Evolutionary conservation across 2,797 vertebrate species (phyloP), one percentile per base, ranked within the genome.

Genomic region (Clamator glandarius): DNA sequence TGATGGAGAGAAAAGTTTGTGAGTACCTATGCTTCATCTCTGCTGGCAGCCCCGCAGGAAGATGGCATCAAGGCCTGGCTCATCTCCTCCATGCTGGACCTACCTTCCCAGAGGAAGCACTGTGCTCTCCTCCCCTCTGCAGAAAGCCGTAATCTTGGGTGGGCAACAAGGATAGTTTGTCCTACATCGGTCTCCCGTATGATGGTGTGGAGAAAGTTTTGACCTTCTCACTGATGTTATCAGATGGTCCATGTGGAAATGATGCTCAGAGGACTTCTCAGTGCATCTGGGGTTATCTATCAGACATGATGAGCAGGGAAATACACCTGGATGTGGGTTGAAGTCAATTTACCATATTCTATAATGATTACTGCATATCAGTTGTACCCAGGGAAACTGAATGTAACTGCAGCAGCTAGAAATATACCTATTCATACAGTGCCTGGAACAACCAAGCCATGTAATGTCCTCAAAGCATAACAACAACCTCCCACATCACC

Each of bases 81-180:
- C 11, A 42, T 55, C 35, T 89, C 26, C 21, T 5, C 17, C 36
- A 26, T 0, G 0, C 39, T 26, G 28, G 14, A 20, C 29, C 41
- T 46, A 23, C 9, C 28, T 55, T 46, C 44, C 20, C 42, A 36
- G 44, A 58, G 36, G 29, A 39, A 50, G 29, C 25, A 8, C 59
- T 75, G n/a, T 46, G 6, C 18, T 41, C 41, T 66, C 36, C 21
- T 51, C 21, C n/a, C 62, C 31, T 42, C 12, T 59, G 52, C 50
- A 69, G 33, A 42, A 46, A 20, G 3, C 29, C 0, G 0, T 72
- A 23, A 58, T 29, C n/a, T 0, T 4, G 48, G 24, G 5, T 0
- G 5, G 26, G 46, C 35, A 68, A 46, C 19, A 78, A 15, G 35
- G 25, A 12, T 25, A 31, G 35, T 58, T 79, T 54, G 15, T 54